Percentiles rank a stretch among this genome's conserved stretches.
Evolutionary conservation across 2,888 invertebrate genomes (phyloP).

Genomic region (Pheosia gnoma): DNA sequence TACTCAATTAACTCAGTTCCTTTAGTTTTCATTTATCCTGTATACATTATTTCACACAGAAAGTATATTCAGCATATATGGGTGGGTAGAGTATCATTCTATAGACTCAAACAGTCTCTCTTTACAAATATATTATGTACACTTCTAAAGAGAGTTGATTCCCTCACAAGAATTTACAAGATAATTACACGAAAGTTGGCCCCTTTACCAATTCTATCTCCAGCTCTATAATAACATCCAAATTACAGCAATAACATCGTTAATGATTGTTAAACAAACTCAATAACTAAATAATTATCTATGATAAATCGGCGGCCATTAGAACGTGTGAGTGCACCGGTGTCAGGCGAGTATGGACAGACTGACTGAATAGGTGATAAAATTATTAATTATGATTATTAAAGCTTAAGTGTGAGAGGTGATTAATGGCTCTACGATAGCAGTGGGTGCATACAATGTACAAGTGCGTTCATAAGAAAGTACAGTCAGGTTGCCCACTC

Average conservation of each 20-base stretch:
- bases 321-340: constrained; percentile 27
- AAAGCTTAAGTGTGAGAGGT: constrained; percentile 63
- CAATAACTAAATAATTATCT: constrained; percentile 38
- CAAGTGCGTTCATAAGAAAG: not conserved
- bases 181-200: not conserved
- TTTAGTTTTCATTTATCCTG: no score
- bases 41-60: no score
- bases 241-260: constrained; percentile 11
- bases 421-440: constrained; percentile 73
- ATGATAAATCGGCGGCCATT: constrained; percentile 46
- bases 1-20: no score
- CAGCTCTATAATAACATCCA: constrained; percentile 7
- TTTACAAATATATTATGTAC: not conserved
- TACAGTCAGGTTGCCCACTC: not conserved
- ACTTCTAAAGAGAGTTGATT: not conserved
- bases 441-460: constrained; percentile 16
- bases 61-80: no score
- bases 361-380: constrained; percentile 68
- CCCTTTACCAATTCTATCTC: constrained; percentile 1
- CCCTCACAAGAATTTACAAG: not conserved
- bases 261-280: constrained; percentile 35
- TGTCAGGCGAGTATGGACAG: constrained; percentile 32
- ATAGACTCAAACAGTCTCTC: no score
- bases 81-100: no score
- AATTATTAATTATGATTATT: constrained; percentile 79